These are phyloP conservation scores for Umimayanthus chanpuru DNA, from an alignment of 92 coral and sea anemone genomes.

Conservation along the genomic window DNA sequence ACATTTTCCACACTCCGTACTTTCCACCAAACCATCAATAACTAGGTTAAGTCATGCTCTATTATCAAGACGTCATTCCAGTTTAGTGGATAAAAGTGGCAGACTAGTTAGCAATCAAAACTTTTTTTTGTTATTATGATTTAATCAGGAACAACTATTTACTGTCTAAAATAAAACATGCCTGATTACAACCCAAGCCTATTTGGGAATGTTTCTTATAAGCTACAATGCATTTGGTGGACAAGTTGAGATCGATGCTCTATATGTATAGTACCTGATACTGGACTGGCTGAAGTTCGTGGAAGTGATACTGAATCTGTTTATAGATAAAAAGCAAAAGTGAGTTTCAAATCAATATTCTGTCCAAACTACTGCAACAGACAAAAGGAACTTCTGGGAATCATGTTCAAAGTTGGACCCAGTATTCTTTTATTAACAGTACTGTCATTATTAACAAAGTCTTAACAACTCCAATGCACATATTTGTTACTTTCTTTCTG, in stretches of 20 bases:
- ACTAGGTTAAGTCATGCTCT: no score
- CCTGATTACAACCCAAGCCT: neutral
- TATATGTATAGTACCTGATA: conserved; percentile 81
- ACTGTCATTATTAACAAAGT: no score
- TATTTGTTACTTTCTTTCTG: neutral
- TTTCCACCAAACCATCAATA: no score
- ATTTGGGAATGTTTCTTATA: no score
- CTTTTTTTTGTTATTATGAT: no score
- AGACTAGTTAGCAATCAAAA: no score
- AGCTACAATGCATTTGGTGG: neutral
- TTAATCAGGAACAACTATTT: no score
- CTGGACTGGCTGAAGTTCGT: conserved; percentile 87
- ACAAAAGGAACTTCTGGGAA: neutral
- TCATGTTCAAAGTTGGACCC: neutral
- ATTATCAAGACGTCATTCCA: no score
- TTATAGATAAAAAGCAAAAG: conserved; percentile 1
- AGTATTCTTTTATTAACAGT: no score
- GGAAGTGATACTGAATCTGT: conserved; percentile 91
- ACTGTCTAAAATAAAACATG: no score
- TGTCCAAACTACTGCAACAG: neutral
- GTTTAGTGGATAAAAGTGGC: no score
- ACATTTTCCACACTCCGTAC: no score
- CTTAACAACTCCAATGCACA: neutral
- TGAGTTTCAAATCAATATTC: neutral
- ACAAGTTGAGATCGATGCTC: neutral